Percentiles rank a stretch among this genome's conserved stretches.
Evolutionary conservation across 2,113 vertebrate genomes (phyloP).

Genomic region (Ceyx melanurus): DNA sequence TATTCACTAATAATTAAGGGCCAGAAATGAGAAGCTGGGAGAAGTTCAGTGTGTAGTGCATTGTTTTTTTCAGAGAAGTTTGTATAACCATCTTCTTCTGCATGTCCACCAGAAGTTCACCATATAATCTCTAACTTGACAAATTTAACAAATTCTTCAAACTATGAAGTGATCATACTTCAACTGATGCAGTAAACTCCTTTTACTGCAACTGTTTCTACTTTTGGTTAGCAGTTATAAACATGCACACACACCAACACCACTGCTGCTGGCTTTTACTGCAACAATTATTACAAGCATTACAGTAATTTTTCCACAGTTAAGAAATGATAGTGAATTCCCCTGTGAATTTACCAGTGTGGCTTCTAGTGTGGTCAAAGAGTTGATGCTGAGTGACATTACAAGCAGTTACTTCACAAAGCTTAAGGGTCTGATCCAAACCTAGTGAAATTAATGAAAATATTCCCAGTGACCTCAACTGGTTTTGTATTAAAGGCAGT

Average conservation of each 20-base stretch:
- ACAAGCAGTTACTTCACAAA: conserved; percentile 4
- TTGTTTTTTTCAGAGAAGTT: neutral
- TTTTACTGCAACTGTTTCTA: neutral
- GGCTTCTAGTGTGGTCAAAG: neutral
- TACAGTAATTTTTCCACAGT: neutral
- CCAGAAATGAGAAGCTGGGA: neutral
- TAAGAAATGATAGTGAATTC: neutral
- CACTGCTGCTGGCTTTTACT: neutral
- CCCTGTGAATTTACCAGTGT: neutral
- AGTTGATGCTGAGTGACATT: conserved; percentile 14
- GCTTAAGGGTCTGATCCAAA: conserved; percentile 30
- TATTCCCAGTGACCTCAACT: conserved; percentile 37
- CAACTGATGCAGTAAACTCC: neutral
- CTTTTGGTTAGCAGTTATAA: neutral
- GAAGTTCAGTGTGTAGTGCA: neutral
- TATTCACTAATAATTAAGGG: neutral
- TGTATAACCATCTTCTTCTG: neutral
- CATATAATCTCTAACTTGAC: neutral
- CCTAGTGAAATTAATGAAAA: conserved; percentile 44
- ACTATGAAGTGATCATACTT: neutral
- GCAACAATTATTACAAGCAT: neutral
- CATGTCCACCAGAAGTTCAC: neutral
- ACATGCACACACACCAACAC: neutral
- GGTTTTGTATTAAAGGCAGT: conserved; percentile 26
- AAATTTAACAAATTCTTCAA: neutral